Conservation (phyloP, 1,140 invertebrate species). For the Drosophila lowei region DNA sequence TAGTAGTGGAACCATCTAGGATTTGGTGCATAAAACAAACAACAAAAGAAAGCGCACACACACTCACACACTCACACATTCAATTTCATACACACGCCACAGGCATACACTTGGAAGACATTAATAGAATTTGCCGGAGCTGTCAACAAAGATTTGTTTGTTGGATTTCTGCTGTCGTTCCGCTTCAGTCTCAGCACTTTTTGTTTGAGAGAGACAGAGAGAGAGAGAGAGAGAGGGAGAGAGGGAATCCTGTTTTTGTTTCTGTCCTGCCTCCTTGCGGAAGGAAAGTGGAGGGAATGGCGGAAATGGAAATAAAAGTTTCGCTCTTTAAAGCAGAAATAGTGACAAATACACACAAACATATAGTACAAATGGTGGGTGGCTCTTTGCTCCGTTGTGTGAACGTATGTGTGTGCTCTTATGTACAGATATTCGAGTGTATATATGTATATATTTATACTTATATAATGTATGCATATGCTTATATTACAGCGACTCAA, state of each 20-base stretch:
- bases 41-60: slow-evolving; percentile 9
- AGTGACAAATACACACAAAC: slow-evolving; percentile 40
- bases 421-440: slow-evolving; percentile 35
- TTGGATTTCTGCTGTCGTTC: slow-evolving; percentile 29
- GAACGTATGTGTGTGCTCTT: slow-evolving; percentile 17
- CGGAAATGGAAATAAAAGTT: too few species aligned
- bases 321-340: slow-evolving; percentile 26
- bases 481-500: slow-evolving; percentile 48
- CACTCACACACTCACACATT: slow-evolving; percentile 14
- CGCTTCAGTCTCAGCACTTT: background rate
- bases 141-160: slow-evolving; percentile 71
- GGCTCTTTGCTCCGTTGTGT: slow-evolving; percentile 10
- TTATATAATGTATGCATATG: slow-evolving; percentile 33
- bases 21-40: slow-evolving; percentile 11
- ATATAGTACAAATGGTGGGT: slow-evolving; percentile 12
- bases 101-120: slow-evolving; percentile 28
- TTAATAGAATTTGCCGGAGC: slow-evolving; percentile 59
- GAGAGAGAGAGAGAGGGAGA: too few species aligned
- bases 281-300: too few species aligned
- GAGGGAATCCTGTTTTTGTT: too few species aligned
- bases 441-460: slow-evolving; percentile 36
- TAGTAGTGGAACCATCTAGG: slow-evolving; percentile 25
- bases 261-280: too few species aligned
- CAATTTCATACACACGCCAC: background rate
- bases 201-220: too few species aligned